Conservation (phyloP, 2,888 invertebrate genomes). For the Cephonodes hylas region DNA sequence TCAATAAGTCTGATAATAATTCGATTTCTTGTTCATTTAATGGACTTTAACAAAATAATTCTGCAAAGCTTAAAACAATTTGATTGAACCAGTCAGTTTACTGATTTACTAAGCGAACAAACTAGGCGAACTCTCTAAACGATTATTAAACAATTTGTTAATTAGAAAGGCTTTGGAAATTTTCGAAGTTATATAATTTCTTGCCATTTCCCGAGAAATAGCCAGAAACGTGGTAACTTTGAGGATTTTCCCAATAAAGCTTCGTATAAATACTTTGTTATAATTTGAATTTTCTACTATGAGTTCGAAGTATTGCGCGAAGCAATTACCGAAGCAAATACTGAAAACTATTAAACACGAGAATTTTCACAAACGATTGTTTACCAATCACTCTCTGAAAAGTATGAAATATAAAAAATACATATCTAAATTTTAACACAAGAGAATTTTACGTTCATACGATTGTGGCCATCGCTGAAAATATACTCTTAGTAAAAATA, state of each 20-base stretch:
- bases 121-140: background rate
- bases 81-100: background rate
- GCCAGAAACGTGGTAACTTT: background rate
- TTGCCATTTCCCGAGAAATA: background rate
- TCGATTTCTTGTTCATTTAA: background rate
- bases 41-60: background rate
- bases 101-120: background rate
- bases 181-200: background rate
- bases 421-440: too few species aligned
- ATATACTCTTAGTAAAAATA: too few species aligned
- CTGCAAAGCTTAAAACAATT: background rate
- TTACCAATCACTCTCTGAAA: too few species aligned
- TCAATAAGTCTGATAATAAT: background rate
- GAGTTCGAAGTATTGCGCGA: too few species aligned
- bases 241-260: background rate
- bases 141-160: constrained; percentile 7
- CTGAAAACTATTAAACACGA: too few species aligned
- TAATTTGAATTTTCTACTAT: background rate
- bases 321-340: too few species aligned
- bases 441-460: too few species aligned
- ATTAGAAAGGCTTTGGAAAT: constrained; percentile 2
- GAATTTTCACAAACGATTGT: too few species aligned
- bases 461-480: background rate
- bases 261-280: background rate
- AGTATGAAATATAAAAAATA: too few species aligned